Evolutionary conservation across 2,888 invertebrate species (phyloP), one percentile per base, ranked within the genome.

Genomic region (Torymus auratus): DNA sequence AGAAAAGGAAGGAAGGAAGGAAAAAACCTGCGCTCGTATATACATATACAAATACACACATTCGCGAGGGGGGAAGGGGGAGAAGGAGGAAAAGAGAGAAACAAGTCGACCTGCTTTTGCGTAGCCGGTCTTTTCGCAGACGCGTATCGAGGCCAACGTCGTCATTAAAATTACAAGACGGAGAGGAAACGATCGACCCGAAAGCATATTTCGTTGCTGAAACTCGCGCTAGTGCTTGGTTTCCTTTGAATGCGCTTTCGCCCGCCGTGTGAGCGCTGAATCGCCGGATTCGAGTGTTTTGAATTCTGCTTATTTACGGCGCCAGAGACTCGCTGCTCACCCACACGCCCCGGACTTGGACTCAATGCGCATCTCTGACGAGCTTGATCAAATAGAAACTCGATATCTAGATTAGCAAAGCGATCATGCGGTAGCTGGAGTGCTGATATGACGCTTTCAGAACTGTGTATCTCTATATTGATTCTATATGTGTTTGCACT

Each of bases 91-190:
- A 14, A 17, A 11, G 55, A 55, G 20, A 10, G 20, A 62, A 73
- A 60, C 53, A 61, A 17, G 67, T 61, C 68, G 73, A 79, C 73
- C 78, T 73, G 68, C 28, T 79, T 73, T 68, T 60, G 15, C 68
- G 72, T 41, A 41, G 41, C 41, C 41, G 23, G 15, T n/a, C 41
- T 50, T 65, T 56, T 28, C 15, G 61, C 69, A 65, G 62, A 13
- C 55, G 52, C 64, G 65, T 78, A 78, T 78, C 71, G 70, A 78
- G 77, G 64, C 77, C 64, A 78, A 55, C 50, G 58, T 56, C 70
- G 77, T 65, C 71, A 78, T 78, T 78, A 78, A 78, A 78, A 78
- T 78, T 78, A 78, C 77, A 78, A 62, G 56, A 56, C 69, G 69
- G n/a, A 60, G n/a, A 60, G 62, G 20, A 55, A 15, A 20, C 67